A percentile compares a stretch with the other conserved stretches of the same genome.
These are phyloP conservation scores for Seriola aureovittata DNA, from an alignment of 2,113 vertebrate species.

Conservation along the genomic window DNA sequence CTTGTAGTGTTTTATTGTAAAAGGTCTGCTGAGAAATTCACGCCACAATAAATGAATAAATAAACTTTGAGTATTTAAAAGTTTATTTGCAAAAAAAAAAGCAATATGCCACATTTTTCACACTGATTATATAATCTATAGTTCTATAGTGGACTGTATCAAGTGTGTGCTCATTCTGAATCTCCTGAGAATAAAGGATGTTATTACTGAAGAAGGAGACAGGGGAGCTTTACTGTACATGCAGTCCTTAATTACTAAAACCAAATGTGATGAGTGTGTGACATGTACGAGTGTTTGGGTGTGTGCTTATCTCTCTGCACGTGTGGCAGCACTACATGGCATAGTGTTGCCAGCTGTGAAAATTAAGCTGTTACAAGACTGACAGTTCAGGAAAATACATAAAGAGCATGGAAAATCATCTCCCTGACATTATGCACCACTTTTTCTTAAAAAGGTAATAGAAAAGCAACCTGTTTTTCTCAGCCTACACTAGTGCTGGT, in stretches of 20 bases:
- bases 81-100: slow-evolving; percentile 8
- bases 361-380: slow-evolving; percentile 43
- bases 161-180: not conserved
- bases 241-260: slow-evolving; percentile 44
- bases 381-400: slow-evolving; percentile 45
- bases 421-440: slow-evolving; percentile 42
- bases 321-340: slow-evolving; percentile 25
- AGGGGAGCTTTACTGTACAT: slow-evolving; percentile 11
- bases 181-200: not conserved
- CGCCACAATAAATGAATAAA: not conserved
- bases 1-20: not conserved
- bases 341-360: slow-evolving; percentile 32
- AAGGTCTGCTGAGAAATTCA: not conserved
- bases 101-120: not conserved
- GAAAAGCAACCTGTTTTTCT: slow-evolving; percentile 71
- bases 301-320: not conserved
- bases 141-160: not conserved
- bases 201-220: slow-evolving; percentile 3
- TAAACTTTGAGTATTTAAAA: too few species aligned
- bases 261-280: slow-evolving; percentile 23
- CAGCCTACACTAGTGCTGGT: slow-evolving; percentile 73
- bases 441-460: slow-evolving; percentile 59
- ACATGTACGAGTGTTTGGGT: slow-evolving; percentile 26
- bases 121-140: not conserved
- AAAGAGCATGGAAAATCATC: slow-evolving; percentile 49